Percentiles rank a stretch among this genome's conserved stretches.
Evolutionary conservation across 2,888 invertebrate species (phyloP).

Genomic region (Dryobota labecula): DNA sequence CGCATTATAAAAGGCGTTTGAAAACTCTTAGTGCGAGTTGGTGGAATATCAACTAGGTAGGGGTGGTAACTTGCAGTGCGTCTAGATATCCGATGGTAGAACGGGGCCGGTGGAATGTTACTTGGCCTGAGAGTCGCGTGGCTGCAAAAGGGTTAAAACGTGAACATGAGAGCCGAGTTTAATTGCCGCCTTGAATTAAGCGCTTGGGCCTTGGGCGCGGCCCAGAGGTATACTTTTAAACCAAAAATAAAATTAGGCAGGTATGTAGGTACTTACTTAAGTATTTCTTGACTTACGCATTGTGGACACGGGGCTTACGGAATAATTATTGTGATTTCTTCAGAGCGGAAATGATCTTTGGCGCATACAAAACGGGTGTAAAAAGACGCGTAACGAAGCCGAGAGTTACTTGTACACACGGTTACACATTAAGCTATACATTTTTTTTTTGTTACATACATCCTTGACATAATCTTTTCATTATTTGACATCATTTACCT

Average conservation of each 20-base stretch:
- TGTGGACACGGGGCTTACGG: not conserved
- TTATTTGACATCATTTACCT: no score
- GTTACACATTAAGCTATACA: no score
- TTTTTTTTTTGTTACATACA: no score
- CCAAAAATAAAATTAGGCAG: not conserved
- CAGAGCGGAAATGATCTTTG: not conserved
- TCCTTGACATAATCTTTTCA: no score
- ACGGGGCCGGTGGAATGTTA: no score
- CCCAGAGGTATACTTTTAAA: not conserved
- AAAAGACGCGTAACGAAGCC: not conserved
- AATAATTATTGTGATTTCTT: not conserved
- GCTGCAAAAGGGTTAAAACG: conserved; percentile 26
- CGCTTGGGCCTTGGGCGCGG: not conserved
- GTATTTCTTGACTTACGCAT: not conserved
- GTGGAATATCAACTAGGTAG: no score
- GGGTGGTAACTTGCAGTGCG: no score
- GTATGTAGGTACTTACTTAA: no score
- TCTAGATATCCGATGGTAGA: no score
- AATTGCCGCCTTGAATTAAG: not conserved
- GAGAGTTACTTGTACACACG: not conserved
- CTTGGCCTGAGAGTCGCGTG: conserved; percentile 10
- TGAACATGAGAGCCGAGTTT: conserved; percentile 5
- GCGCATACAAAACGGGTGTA: not conserved
- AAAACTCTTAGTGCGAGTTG: no score
- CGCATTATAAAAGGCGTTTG: no score